Conservation (phyloP, 2,888 invertebrate genomes). For the Noctua pronuba region DNA sequence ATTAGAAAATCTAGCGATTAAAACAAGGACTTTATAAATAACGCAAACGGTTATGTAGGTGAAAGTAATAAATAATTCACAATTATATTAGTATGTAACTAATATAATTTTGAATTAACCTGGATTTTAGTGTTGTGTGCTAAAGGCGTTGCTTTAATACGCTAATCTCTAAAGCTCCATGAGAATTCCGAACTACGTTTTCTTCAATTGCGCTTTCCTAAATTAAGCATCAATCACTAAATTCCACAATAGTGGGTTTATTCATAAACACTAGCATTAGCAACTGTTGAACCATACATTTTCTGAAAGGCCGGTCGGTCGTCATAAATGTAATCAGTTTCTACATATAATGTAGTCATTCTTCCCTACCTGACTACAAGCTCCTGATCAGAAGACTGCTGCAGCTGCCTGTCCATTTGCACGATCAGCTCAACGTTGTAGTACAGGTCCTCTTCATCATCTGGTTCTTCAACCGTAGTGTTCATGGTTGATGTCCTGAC, state of each 20-base stretch:
- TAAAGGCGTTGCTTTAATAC: not conserved
- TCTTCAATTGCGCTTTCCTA: not conserved
- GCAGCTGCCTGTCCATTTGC: conserved; percentile 94
- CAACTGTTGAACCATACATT: not conserved
- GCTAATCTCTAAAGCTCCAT: not conserved
- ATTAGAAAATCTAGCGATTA: conserved; percentile 11
- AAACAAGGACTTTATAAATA: conserved; percentile 12
- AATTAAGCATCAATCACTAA: not conserved
- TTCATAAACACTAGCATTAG: not conserved
- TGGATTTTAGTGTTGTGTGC: not conserved
- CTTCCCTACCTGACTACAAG: conserved; percentile 86
- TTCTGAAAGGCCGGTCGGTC: not conserved
- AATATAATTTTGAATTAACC: not conserved
- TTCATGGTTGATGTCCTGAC: conserved; percentile 90
- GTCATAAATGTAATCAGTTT: not conserved
- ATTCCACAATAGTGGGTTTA: not conserved
- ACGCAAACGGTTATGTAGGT: not conserved
- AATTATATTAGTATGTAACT: too few relatives aligned
- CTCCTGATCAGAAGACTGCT: conserved; percentile 94
- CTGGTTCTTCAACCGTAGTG: conserved; percentile 80
- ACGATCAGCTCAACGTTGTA: conserved; percentile 93
- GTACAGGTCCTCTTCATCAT: conserved; percentile 88
- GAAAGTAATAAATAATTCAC: not conserved
- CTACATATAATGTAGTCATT: not conserved
- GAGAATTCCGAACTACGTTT: not conserved